These are phyloP conservation scores for Baryphthengus martii DNA, from an alignment of 2,113 vertebrate species.

Conservation along the genomic window DNA sequence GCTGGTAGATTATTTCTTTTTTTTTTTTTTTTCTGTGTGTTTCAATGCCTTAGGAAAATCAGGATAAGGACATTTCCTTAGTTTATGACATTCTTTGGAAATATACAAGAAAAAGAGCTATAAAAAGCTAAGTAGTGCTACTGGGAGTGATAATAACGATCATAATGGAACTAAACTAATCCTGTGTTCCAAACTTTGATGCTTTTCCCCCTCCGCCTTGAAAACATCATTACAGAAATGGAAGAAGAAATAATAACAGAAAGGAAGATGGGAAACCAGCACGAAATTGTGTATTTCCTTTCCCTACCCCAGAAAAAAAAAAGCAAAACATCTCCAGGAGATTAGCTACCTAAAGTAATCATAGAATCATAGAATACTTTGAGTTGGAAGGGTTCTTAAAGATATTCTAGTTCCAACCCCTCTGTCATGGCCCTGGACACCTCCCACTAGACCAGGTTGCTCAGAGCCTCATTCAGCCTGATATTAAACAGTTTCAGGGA, in stretches of 20 bases:
- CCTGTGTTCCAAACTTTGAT: neutral
- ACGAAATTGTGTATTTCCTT: neutral
- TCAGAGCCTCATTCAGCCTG: too few relatives aligned
- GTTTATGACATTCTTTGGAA: neutral
- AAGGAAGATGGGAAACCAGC: neutral
- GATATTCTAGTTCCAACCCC: too few relatives aligned
- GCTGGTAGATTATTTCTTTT: neutral
- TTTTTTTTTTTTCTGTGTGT: neutral
- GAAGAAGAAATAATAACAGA: neutral
- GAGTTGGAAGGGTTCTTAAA: too few relatives aligned
- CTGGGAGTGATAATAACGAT: slow-evolving; percentile 8
- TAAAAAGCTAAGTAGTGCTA: neutral
- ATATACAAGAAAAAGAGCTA: neutral
- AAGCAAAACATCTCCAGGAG: neutral
- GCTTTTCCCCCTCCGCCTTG: neutral
- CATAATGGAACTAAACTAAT: neutral
- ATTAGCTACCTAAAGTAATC: neutral
- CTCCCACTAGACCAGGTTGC: too few relatives aligned
- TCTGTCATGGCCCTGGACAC: too few relatives aligned
- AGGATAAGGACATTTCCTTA: neutral
- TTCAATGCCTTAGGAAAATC: neutral
- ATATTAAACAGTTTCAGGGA: too few relatives aligned
- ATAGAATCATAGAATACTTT: too few relatives aligned
- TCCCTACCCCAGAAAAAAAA: neutral
- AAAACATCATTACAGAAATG: slow-evolving; percentile 16